A percentile compares a stretch with the other conserved stretches of the same genome.
Conservation (phyloP, 37 sponge, comb jelly and placozoan genomes). For the Oopsacas minuta region DNA sequence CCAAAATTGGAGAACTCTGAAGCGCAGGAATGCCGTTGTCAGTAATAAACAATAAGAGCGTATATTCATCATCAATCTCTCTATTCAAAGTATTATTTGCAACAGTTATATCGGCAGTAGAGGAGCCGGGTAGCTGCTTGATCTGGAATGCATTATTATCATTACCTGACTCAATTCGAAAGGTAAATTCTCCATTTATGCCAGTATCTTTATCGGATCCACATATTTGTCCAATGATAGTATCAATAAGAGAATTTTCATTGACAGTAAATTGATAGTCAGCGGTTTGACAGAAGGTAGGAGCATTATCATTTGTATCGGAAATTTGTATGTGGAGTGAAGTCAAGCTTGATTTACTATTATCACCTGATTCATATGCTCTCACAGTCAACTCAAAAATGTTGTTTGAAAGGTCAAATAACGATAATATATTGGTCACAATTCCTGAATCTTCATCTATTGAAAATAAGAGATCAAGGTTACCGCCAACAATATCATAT, state of each 20-base stretch:
- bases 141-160: not conserved
- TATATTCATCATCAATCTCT: not conserved
- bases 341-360: not conserved
- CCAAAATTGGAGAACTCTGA: not conserved
- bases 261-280: not conserved
- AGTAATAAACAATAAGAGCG: not conserved
- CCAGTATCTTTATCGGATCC: not conserved
- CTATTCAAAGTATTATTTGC: not conserved
- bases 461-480: constrained; percentile 12
- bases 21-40: not conserved
- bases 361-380: not conserved
- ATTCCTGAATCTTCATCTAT: constrained; percentile 18
- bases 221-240: not conserved
- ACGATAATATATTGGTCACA: not conserved
- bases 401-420: not conserved
- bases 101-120: not conserved
- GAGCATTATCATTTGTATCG: constrained; percentile 22
- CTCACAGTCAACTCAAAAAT: not conserved
- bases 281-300: constrained; percentile 4
- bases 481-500: constrained; percentile 14
- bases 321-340: not conserved
- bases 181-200: not conserved
- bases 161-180: not conserved
- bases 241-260: not conserved
- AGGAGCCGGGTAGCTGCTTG: not conserved